Evolutionary conservation across 1,140 invertebrate species (phyloP).

Genomic region (Dendrolimus kikuchii): DNA sequence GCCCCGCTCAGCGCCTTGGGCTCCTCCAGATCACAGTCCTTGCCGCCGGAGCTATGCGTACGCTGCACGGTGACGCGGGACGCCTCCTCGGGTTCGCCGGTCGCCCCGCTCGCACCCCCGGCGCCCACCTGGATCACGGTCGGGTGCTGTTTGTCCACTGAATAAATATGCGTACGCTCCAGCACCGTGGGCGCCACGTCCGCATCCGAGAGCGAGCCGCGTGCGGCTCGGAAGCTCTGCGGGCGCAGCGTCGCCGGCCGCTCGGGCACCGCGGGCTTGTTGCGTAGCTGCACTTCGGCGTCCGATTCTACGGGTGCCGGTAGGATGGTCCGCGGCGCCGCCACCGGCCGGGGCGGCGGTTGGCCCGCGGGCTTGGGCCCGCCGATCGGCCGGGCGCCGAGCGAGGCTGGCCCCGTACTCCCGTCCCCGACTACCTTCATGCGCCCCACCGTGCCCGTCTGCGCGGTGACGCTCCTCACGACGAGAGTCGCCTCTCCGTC

Average conservation of each 20-base stretch:
- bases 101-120: conserved; percentile 2
- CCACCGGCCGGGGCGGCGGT: conserved; percentile 52
- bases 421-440: conserved; percentile 46
- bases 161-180: conserved; percentile 79
- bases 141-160: conserved; percentile 80
- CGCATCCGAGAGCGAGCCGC: conserved; percentile 39
- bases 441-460: conserved; percentile 41
- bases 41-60: conserved; percentile 59
- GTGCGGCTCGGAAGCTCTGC: conserved; percentile 67
- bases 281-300: conserved; percentile 49
- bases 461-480: conserved; percentile 48
- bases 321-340: conserved; percentile 72
- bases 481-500: conserved; percentile 33
- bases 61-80: conserved; percentile 44
- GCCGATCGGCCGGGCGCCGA: conserved; percentile 23
- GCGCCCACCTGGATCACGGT: conserved; percentile 75
- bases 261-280: conserved; percentile 81
- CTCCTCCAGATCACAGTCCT: conserved; percentile 47
- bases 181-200: conserved; percentile 65
- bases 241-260: conserved; percentile 79
- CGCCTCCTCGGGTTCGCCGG: conserved; percentile 26
- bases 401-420: conserved; percentile 32
- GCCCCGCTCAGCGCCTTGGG: conserved; percentile 43
- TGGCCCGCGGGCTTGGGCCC: conserved; percentile 19
- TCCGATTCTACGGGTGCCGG: conserved; percentile 23